These are phyloP conservation scores for Brachionus rotundiformis DNA, from an alignment of 1,140 invertebrate genomes.

Conservation along the genomic window DNA sequence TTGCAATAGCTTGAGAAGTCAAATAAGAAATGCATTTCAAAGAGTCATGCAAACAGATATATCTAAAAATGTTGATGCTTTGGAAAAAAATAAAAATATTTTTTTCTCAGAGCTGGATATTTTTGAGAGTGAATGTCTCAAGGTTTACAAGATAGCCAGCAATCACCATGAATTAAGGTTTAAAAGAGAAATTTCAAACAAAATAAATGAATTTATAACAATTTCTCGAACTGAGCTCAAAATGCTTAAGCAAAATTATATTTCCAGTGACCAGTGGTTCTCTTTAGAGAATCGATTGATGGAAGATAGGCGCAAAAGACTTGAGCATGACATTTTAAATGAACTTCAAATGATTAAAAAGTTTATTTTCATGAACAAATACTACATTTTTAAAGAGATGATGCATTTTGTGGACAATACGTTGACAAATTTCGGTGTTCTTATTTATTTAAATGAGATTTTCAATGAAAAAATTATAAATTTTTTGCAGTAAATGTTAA, in stretches of 20 bases:
- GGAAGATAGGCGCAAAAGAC: constrained; percentile 27
- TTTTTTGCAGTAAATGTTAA: constrained; percentile 20
- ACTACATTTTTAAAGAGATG: background rate
- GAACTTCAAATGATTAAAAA: background rate
- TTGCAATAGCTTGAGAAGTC: background rate
- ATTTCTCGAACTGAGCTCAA: background rate
- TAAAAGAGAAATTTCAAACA: background rate
- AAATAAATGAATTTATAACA: background rate
- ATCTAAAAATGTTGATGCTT: background rate
- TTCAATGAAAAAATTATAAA: constrained; percentile 37
- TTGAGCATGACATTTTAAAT: background rate
- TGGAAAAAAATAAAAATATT: background rate
- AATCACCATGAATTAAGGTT: background rate
- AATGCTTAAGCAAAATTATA: constrained; percentile 18
- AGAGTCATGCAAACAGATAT: background rate
- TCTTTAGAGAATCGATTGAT: constrained; percentile 26
- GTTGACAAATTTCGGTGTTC: background rate
- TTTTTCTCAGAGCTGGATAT: background rate
- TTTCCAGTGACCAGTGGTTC: constrained; percentile 31
- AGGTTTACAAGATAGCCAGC: background rate
- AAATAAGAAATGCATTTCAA: background rate
- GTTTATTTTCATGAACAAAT: constrained; percentile 16
- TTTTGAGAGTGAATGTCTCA: constrained; percentile 3
- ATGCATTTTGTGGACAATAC: background rate
- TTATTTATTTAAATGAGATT: constrained; percentile 24